These are phyloP conservation scores for Aythya baeri DNA, from an alignment of 2,113 vertebrate genomes.

Conservation along the genomic window DNA sequence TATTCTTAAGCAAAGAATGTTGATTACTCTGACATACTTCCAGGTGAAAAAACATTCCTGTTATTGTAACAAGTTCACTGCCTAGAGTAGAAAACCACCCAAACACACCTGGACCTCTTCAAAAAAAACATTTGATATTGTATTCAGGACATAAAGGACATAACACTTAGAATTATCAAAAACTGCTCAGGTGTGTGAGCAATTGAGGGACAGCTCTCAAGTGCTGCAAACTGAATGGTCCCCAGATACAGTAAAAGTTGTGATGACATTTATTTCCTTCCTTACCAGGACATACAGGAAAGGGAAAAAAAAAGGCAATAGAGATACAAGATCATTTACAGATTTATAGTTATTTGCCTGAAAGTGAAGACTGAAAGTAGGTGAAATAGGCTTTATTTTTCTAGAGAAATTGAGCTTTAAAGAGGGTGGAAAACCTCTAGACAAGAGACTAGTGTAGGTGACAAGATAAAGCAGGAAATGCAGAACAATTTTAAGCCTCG, in stretches of 20 bases:
- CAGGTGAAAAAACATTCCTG: constrained; percentile 73
- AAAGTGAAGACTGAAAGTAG: neutral
- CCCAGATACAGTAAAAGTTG: neutral
- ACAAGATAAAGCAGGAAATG: neutral
- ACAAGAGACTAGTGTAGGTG: accelerated
- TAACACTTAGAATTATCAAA: constrained; percentile 56
- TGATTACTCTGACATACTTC: neutral
- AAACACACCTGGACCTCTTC: constrained; percentile 67
- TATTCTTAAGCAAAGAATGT: neutral
- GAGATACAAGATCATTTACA: neutral
- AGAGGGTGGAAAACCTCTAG: neutral
- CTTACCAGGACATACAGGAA: neutral
- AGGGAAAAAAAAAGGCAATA: neutral
- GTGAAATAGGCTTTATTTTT: neutral
- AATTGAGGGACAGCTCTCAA: neutral
- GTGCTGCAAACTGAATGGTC: neutral
- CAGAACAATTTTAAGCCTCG: neutral
- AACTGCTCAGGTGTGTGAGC: neutral
- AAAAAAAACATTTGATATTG: constrained; percentile 57
- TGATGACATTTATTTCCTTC: neutral
- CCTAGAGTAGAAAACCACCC: constrained; percentile 18
- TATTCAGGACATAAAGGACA: constrained; percentile 56
- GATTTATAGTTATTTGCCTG: neutral
- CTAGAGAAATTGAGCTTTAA: neutral
- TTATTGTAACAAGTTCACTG: constrained; percentile 69